phyloP scores from a whole-genome alignment of 2,888 invertebrate genomes.

The Metopia argyrocephala region DNA sequence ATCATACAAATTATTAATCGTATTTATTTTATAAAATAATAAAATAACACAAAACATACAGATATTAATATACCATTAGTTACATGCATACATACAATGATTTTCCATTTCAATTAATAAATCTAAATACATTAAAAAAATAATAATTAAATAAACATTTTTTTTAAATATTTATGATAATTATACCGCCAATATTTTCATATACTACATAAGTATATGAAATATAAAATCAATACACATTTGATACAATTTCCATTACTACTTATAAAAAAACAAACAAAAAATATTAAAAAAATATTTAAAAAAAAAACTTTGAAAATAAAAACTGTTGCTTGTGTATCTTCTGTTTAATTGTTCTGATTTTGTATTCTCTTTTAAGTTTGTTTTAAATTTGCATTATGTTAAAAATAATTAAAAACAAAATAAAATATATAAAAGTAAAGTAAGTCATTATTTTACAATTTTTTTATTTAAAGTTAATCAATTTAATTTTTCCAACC shows the following conservation, averaged over 20 bases:
- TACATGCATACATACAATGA: neutral
- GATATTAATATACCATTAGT: neutral
- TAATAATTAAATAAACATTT: conserved; percentile 9
- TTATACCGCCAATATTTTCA: conserved; percentile 15
- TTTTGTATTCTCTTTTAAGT: neutral
- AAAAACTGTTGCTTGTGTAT: neutral
- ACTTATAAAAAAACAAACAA: neutral
- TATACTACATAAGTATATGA: too few relatives aligned
- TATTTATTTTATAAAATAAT: neutral
- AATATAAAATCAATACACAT: neutral
- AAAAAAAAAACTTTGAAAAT: neutral
- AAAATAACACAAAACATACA: neutral
- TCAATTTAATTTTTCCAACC: too few relatives aligned
- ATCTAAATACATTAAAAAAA: neutral
- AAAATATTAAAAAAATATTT: too few relatives aligned
- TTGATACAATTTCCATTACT: neutral
- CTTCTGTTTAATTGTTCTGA: neutral
- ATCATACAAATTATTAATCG: neutral
- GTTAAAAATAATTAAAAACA: neutral
- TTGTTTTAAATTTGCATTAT: neutral
- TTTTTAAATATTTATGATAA: conserved; percentile 10
- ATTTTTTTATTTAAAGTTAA: neutral
- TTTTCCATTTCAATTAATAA: conserved; percentile 13
- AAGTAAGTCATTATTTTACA: neutral
- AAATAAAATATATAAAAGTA: neutral